Percentiles rank a stretch among this genome's conserved stretches.
Conservation (phyloP, 2,797 vertebrate species). For the Tolypeutes matacus region DNA sequence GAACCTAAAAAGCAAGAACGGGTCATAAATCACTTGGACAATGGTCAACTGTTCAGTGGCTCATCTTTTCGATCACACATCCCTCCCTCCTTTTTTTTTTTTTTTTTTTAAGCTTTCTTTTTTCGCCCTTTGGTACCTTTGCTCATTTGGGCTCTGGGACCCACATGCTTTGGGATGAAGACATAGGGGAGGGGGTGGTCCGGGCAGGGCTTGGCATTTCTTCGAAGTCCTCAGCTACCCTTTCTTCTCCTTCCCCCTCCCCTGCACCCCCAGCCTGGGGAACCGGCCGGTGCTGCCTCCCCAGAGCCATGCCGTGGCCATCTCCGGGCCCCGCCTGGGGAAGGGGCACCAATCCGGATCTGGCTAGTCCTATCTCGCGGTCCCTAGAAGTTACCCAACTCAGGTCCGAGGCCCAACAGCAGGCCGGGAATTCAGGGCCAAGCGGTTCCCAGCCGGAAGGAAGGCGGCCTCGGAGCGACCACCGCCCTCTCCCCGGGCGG, state of each 20-base stretch:
- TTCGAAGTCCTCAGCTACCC: slow-evolving; percentile 72
- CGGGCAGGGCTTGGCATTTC: background rate
- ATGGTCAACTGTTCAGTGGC: slow-evolving; percentile 92
- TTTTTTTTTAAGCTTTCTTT: no score
- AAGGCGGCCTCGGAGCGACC: slow-evolving; percentile 11
- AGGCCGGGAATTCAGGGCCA: background rate
- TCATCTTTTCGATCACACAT: slow-evolving; percentile 89
- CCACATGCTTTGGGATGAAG: slow-evolving; percentile 77
- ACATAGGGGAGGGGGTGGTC: slow-evolving; percentile 42
- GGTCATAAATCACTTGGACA: slow-evolving; percentile 93
- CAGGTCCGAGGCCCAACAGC: background rate
- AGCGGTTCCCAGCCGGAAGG: slow-evolving; percentile 17
- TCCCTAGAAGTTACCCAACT: slow-evolving; percentile 33
- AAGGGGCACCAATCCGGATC: slow-evolving; percentile 57
- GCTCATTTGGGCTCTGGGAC: slow-evolving; percentile 84
- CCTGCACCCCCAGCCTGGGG: background rate
- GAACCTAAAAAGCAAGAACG: slow-evolving; percentile 91
- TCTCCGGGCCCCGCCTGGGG: background rate
- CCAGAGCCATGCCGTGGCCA: slow-evolving; percentile 65
- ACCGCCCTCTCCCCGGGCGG: background rate
- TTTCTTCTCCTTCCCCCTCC: slow-evolving; percentile 59
- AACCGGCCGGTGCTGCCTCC: slow-evolving; percentile 68
- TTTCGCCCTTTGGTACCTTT: slow-evolving; percentile 82
- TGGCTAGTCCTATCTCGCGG: slow-evolving; percentile 41
- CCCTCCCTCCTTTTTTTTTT: background rate